These are phyloP conservation scores for Microplitis manilae DNA, from an alignment of 2,888 invertebrate species.

Conservation along the genomic window DNA sequence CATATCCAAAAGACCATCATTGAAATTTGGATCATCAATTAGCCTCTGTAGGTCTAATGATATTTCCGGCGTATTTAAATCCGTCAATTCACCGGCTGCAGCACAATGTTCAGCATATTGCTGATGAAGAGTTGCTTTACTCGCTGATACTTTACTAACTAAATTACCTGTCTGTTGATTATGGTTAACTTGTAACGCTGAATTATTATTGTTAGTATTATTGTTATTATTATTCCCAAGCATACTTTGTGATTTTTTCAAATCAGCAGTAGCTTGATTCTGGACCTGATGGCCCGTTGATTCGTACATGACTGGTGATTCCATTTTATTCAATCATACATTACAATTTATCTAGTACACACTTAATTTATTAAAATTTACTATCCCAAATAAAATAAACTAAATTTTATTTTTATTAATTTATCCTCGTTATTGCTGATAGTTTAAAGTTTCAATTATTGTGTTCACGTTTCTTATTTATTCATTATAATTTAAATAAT, in stretches of 20 bases:
- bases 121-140: slow-evolving; percentile 80
- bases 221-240: slow-evolving; percentile 70
- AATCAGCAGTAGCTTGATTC: slow-evolving; percentile 73
- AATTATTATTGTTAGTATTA: slow-evolving; percentile 69
- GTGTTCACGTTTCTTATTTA: not conserved
- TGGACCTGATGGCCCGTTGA: slow-evolving; percentile 74
- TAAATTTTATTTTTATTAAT: not conserved
- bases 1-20: slow-evolving; percentile 90
- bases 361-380: not conserved
- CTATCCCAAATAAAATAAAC: not conserved
- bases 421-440: not conserved
- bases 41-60: slow-evolving; percentile 92
- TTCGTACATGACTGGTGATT: slow-evolving; percentile 92
- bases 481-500: not conserved
- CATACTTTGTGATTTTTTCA: slow-evolving; percentile 76
- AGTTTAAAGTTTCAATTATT: not conserved
- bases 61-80: slow-evolving; percentile 93
- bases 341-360: slow-evolving; percentile 54
- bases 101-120: slow-evolving; percentile 81
- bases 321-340: slow-evolving; percentile 75
- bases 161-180: slow-evolving; percentile 74
- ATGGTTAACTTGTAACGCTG: slow-evolving; percentile 72
- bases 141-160: slow-evolving; percentile 69
- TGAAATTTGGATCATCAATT: slow-evolving; percentile 91
- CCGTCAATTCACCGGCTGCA: slow-evolving; percentile 82